phyloP scores from a whole-genome alignment of 2,888 invertebrate genomes.

The Macrophya alboannulata region DNA sequence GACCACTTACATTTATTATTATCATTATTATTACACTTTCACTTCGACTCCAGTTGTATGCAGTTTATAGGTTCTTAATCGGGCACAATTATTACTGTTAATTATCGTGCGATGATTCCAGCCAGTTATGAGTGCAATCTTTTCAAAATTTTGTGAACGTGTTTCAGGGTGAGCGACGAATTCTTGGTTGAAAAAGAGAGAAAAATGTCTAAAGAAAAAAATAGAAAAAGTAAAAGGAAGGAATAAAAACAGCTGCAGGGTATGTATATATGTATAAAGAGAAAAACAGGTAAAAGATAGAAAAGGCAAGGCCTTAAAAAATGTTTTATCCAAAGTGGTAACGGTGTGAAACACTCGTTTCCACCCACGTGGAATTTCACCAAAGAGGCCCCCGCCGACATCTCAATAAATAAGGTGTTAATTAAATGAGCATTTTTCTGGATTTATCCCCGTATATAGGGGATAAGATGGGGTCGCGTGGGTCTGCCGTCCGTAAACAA shows the following conservation, averaged over 20 bases:
- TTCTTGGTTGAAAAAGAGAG: not conserved
- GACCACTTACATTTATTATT: constrained; percentile 9
- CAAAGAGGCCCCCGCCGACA: constrained; percentile 66
- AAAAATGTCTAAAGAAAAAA: not conserved
- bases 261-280: not conserved
- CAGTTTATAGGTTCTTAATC: not conserved
- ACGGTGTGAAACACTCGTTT: constrained; percentile 54
- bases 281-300: constrained; percentile 24
- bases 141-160: not conserved
- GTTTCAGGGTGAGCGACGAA: not conserved
- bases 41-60: not conserved
- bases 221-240: not conserved
- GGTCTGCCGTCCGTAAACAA: constrained; percentile 75
- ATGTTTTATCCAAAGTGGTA: constrained; percentile 45
- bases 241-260: not conserved
- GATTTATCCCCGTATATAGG: constrained; percentile 72
- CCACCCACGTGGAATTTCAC: constrained; percentile 56
- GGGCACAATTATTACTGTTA: constrained; percentile 1
- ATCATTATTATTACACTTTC: constrained; percentile 37
- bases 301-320: constrained; percentile 1
- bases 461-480: constrained; percentile 30
- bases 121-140: not conserved
- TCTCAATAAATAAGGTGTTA: constrained; percentile 80
- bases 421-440: constrained; percentile 78
- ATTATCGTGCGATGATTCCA: not conserved